A percentile compares a stretch with the other conserved stretches of the same genome.
Conservation (phyloP, 2,113 vertebrate genomes). For the Ceyx cyanopectus region DNA sequence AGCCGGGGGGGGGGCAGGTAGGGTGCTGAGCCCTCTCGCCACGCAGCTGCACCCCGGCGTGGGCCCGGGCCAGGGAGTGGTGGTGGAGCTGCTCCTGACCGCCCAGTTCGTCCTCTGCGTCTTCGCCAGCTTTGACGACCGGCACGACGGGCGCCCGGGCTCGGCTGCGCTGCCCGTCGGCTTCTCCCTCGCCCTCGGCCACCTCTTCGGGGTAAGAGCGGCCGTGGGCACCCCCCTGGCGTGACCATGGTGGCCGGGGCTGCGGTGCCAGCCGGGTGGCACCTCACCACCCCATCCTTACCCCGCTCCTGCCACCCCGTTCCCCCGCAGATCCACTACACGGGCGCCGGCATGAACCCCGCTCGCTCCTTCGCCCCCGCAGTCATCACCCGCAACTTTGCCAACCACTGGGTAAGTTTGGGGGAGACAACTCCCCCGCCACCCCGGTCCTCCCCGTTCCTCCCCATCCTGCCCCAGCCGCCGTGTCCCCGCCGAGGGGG, state of each 20-base stretch:
- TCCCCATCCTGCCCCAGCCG: background rate
- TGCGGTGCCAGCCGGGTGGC: background rate
- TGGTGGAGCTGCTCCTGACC: slow-evolving; percentile 92
- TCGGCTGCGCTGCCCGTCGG: slow-evolving; percentile 91
- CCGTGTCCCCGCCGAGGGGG: background rate
- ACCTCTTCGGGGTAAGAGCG: slow-evolving; percentile 90
- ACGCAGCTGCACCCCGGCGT: slow-evolving; percentile 87
- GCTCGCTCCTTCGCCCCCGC: slow-evolving; percentile 94
- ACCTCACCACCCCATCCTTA: background rate
- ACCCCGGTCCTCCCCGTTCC: background rate
- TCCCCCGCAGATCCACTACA: slow-evolving; percentile 89
- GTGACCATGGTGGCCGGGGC: background rate
- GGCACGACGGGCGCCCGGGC: slow-evolving; percentile 87
- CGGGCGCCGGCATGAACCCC: slow-evolving; percentile 94
- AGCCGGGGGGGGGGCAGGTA: background rate
- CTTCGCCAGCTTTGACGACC: slow-evolving; percentile 90
- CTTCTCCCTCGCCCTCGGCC: slow-evolving; percentile 90
- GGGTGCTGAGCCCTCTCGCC: background rate
- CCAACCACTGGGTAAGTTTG: slow-evolving; percentile 92
- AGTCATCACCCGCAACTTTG: slow-evolving; percentile 91
- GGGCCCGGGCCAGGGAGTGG: slow-evolving; percentile 89
- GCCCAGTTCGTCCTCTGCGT: slow-evolving; percentile 90
- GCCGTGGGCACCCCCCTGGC: background rate
- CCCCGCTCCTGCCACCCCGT: background rate
- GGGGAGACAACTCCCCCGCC: background rate